Evolutionary conservation across 2,888 invertebrate genomes (phyloP).

Genomic region (Polymixis lichenea): DNA sequence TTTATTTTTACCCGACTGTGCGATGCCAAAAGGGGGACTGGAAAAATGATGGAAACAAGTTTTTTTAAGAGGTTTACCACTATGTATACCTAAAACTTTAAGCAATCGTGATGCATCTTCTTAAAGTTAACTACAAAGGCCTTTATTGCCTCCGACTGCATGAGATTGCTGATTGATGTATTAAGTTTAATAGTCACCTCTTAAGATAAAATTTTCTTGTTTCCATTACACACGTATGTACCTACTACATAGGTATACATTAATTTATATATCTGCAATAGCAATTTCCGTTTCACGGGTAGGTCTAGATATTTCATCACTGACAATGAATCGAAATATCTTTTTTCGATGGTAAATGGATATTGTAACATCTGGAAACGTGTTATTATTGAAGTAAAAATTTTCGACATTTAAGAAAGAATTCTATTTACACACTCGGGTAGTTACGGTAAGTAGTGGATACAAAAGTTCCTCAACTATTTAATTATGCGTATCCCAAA

Average conservation of each 20-base stretch:
- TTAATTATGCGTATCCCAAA: background rate
- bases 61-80: no score
- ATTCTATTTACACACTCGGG: background rate
- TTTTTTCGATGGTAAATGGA: conserved; percentile 18
- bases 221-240: no score
- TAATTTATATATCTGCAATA: conserved; percentile 12
- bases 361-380: background rate
- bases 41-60: no score
- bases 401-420: background rate
- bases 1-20: background rate
- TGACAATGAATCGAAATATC: conserved; percentile 25
- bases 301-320: conserved; percentile 18
- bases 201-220: no score
- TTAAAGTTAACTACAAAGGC: no score
- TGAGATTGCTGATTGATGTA: no score
- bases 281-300: conserved; percentile 49
- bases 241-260: no score
- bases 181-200: no score
- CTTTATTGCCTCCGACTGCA: no score
- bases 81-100: no score
- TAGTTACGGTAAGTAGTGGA: background rate
- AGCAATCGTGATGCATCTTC: no score
- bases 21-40: no score
- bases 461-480: background rate
- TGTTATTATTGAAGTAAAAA: background rate